These are phyloP conservation scores for Cerastis rubricosa DNA, from an alignment of 2,888 invertebrate species.

Conservation along the genomic window DNA sequence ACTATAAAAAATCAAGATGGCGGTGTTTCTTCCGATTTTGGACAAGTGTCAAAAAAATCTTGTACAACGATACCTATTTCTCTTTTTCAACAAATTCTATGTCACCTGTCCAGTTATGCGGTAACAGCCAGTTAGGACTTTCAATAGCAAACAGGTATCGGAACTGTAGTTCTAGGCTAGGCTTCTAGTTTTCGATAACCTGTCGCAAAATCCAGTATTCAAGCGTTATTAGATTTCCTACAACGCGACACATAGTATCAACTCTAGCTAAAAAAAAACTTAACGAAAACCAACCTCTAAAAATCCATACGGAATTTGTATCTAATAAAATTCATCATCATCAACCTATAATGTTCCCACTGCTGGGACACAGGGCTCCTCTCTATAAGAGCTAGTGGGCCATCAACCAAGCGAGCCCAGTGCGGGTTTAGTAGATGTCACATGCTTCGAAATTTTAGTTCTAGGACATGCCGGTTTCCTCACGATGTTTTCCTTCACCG, in stretches of 20 bases:
- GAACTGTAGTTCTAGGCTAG: slow-evolving; percentile 58
- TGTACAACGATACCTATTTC: background rate
- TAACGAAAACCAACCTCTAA: background rate
- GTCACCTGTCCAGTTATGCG: slow-evolving; percentile 4
- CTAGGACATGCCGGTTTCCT: too few species aligned
- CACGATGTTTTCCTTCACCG: too few species aligned
- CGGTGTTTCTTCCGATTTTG: rapidly evolving
- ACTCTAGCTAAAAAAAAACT: background rate
- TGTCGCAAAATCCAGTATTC: slow-evolving; percentile 24
- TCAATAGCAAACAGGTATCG: slow-evolving; percentile 39
- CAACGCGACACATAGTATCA: background rate
- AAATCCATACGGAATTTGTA: background rate
- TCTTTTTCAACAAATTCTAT: background rate
- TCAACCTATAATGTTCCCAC: too few species aligned
- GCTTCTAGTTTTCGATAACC: slow-evolving; percentile 49
- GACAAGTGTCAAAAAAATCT: background rate
- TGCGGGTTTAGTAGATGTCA: too few species aligned
- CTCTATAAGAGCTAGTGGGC: too few species aligned
- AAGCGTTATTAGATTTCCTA: slow-evolving; percentile 26
- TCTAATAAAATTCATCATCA: background rate
- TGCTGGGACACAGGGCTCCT: too few species aligned
- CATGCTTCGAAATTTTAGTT: too few species aligned
- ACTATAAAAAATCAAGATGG: background rate
- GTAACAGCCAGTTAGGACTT: slow-evolving; percentile 26
- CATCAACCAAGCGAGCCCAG: too few species aligned